Conservation (phyloP, 2,797 vertebrate species). For the Loris lydekkerianus region DNA sequence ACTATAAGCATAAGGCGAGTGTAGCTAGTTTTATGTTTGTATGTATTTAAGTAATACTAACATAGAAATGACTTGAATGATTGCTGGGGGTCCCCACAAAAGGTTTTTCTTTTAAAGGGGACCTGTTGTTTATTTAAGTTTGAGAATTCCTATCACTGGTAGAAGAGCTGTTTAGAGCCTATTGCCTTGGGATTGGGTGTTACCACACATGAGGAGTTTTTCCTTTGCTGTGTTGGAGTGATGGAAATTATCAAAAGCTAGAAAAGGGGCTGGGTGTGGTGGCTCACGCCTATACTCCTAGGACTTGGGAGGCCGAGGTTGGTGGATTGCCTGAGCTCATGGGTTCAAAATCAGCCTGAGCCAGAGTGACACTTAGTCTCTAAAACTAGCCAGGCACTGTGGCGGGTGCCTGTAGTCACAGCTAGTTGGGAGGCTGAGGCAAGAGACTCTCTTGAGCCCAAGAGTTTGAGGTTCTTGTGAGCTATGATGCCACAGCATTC, state of each 20-base stretch:
- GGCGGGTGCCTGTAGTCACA: too few relatives aligned
- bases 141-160: neutral
- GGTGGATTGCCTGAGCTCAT: too few relatives aligned
- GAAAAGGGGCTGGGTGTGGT: neutral
- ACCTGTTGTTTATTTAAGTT: neutral
- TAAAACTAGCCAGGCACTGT: too few relatives aligned
- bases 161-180: neutral
- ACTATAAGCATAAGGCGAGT: neutral
- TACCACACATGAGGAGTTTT: neutral
- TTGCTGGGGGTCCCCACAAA: neutral
- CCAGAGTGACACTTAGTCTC: too few relatives aligned
- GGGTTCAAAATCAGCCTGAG: too few relatives aligned
- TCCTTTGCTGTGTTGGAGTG: neutral
- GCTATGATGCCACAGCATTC: too few relatives aligned
- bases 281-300: too few relatives aligned
- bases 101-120: neutral
- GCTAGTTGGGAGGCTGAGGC: too few relatives aligned
- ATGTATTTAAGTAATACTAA: neutral
- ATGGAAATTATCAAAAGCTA: neutral
- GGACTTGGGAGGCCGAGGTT: too few relatives aligned
- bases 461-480: too few relatives aligned
- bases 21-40: conserved; percentile 14
- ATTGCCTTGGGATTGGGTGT: neutral
- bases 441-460: too few relatives aligned
- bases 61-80: conserved; percentile 11